Evolutionary conservation across 2,888 invertebrate genomes (phyloP).

Genomic region (Drosophila multiciliata): DNA sequence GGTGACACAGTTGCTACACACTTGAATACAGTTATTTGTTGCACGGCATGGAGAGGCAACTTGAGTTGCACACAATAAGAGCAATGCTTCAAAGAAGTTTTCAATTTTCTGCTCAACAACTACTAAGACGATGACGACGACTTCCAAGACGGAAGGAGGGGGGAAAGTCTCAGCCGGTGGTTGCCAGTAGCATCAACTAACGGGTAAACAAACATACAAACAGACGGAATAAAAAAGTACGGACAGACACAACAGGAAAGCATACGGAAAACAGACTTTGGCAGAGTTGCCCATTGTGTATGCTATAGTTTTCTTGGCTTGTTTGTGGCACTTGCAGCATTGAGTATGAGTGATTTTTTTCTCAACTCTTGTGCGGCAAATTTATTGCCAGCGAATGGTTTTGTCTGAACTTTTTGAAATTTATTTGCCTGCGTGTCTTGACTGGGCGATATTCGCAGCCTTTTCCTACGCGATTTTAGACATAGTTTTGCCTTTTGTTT

Average conservation of each 20-base stretch:
- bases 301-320: conserved; percentile 57
- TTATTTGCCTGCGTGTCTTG: conserved; percentile 65
- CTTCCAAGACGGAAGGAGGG: conserved; percentile 5
- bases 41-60: conserved; percentile 21
- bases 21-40: conserved; percentile 40
- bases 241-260: conserved; percentile 22
- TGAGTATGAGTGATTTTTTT: conserved; percentile 80
- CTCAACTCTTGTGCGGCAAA: conserved; percentile 51
- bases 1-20: conserved; percentile 50
- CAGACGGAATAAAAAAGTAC: not conserved
- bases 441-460: conserved; percentile 9
- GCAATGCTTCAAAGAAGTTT: conserved; percentile 73
- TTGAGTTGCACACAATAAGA: conserved; percentile 34
- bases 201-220: conserved; percentile 46
- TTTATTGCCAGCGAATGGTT: conserved; percentile 81
- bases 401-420: conserved; percentile 72
- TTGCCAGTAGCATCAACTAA: conserved; percentile 60
- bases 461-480: conserved; percentile 43
- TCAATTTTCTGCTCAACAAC: conserved; percentile 80
- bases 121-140: conserved; percentile 48
- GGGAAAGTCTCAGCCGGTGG: conserved; percentile 41
- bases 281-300: conserved; percentile 51
- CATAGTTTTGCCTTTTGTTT: conserved; percentile 32
- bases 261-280: conserved; percentile 27
- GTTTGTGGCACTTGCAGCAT: conserved; percentile 65